A percentile compares a stretch with the other conserved stretches of the same genome.
These are phyloP conservation scores for Oscheius sp. DNA, from an alignment of 2,888 invertebrate genomes.

Conservation along the genomic window DNA sequence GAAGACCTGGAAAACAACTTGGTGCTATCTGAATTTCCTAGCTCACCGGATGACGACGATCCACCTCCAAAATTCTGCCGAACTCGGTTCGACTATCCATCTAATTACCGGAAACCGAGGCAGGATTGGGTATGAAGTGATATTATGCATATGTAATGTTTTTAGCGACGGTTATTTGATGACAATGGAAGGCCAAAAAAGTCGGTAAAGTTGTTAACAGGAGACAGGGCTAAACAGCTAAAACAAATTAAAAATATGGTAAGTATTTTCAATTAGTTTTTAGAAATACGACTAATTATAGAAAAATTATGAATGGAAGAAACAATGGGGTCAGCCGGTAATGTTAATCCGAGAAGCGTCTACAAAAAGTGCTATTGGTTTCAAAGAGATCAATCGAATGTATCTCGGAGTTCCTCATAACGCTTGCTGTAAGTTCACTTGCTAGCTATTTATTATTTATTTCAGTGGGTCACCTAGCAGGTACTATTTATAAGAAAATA, in stretches of 20 bases:
- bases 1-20: background rate
- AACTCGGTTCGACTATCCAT: background rate
- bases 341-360: constrained; percentile 4
- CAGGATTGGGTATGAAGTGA: constrained; percentile 16
- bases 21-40: background rate
- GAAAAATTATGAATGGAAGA: constrained; percentile 4
- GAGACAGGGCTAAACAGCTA: background rate
- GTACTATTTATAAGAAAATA: background rate
- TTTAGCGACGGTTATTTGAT: constrained; percentile 2
- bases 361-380: background rate
- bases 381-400: background rate
- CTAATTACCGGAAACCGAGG: constrained; percentile 5
- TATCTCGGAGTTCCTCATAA: constrained; percentile 3
- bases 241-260: background rate
- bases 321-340: background rate
- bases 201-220: background rate
- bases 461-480: constrained; percentile 1
- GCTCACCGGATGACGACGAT: constrained; percentile 12
- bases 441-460: background rate
- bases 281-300: background rate
- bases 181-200: background rate
- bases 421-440: background rate
- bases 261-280: background rate
- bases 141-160: background rate
- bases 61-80: constrained; percentile 4